Evolutionary conservation across 2,888 invertebrate genomes (phyloP), one percentile per base, ranked within the genome.

Genomic region (Zootermopsis nevadensis): DNA sequence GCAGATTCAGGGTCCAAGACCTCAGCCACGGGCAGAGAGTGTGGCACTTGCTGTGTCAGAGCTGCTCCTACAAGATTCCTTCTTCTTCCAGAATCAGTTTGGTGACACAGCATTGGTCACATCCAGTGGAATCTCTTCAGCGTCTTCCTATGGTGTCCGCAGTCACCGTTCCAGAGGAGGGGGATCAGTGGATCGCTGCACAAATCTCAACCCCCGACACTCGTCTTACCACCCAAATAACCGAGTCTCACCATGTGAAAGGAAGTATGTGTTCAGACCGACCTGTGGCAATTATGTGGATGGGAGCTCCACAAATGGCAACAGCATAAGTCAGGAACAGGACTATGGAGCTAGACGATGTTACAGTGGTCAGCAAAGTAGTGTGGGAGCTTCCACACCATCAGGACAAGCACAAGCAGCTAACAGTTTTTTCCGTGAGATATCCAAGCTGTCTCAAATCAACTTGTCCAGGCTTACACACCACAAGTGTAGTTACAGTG

Each of bases 371-470:
- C 69, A 67, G 42, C 55, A 81, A 72, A 27, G 53, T 27, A 22
- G 67, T 30, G 81, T 48, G 12, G 77, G 24, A 24, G 86, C 87
- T 0, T 86, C 85, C 79, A 85, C 87, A 27, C 86, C 84, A 22
- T 85, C 84, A 38, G 84, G 85, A n/a, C 87, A 86, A 24, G 86
- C 84, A 27, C 82, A 84, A 66, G 82, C 82, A 31, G 81, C 77
- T 48, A 81, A 81, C 66, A 84, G 84, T 86, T 91, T 94, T 85
- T 90, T 94, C 80, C 91, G 92, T 77, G 94, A 95, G 89, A 93
- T 95, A 85, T 92, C 94, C 38, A 93, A 94, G 88, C 89, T 95
- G n/a, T 94, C 94, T 3, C 93, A 94, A 86, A 91, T 94, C 87
- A 94, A 94, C 88, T 89, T 94, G 82, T 92, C 94, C 0, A 91